Conservation (phyloP, 2,113 vertebrate species). For the Paradoxurus hermaphroditus region DNA sequence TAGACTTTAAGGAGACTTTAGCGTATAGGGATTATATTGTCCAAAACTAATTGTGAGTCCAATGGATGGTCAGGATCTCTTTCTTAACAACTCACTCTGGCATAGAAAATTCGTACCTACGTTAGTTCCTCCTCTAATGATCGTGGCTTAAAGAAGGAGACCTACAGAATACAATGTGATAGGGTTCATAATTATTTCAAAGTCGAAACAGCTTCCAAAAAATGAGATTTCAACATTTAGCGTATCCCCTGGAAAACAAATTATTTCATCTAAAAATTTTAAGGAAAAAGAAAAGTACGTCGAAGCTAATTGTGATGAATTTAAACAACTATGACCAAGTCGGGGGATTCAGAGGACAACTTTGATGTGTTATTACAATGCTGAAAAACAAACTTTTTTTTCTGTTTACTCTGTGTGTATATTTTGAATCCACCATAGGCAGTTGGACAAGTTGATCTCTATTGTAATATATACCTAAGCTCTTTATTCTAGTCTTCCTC, state of each 20-base stretch:
- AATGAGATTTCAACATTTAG: conserved; percentile 13
- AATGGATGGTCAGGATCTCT: conserved; percentile 11
- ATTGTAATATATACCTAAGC: neutral
- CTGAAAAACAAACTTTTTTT: neutral
- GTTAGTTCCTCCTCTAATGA: neutral
- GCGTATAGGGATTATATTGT: conserved; percentile 65
- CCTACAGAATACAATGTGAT: neutral
- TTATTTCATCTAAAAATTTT: neutral
- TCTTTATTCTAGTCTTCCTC: conserved; percentile 12
- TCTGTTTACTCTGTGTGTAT: neutral
- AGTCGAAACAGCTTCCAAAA: neutral
- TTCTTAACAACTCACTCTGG: neutral
- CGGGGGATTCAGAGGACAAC: neutral
- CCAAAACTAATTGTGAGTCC: conserved; percentile 46
- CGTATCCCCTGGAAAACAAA: neutral
- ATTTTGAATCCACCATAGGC: neutral
- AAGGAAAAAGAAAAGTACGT: neutral
- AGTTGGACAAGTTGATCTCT: neutral
- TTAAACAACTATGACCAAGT: neutral
- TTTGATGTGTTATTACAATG: neutral
- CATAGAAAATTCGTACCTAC: neutral
- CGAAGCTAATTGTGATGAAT: neutral
- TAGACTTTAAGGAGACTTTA: conserved; percentile 69
- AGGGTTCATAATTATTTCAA: neutral
- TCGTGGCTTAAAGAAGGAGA: neutral